phyloP scores from a whole-genome alignment of 1,140 invertebrate species.

The Sinonovacula constricta region DNA sequence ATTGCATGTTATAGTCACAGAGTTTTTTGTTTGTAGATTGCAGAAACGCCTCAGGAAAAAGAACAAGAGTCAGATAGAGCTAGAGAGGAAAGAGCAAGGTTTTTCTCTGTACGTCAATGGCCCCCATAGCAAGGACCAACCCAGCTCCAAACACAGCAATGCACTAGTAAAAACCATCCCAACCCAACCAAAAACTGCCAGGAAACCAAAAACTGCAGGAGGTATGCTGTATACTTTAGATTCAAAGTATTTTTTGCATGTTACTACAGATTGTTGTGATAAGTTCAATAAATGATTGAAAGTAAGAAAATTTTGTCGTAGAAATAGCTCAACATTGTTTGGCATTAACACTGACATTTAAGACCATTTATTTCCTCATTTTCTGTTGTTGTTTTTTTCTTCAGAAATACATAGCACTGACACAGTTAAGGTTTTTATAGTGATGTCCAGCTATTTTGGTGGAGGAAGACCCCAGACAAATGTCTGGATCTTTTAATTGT shows the following conservation, averaged over 20 bases:
- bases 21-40: constrained; percentile 67
- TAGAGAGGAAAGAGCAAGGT: constrained; percentile 77
- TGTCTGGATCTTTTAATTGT: too few relatives aligned
- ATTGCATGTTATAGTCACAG: too few relatives aligned
- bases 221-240: constrained; percentile 8
- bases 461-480: too few relatives aligned
- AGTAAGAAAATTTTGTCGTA: too few relatives aligned
- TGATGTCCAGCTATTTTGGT: too few relatives aligned
- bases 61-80: constrained; percentile 68
- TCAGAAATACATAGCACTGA: too few relatives aligned
- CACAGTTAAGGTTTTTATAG: too few relatives aligned
- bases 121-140: constrained; percentile 28
- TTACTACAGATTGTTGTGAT: background rate
- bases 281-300: too few relatives aligned
- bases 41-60: constrained; percentile 72
- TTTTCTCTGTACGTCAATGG: constrained; percentile 78
- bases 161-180: constrained; percentile 26
- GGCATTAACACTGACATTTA: too few relatives aligned
- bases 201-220: constrained; percentile 50
- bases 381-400: too few relatives aligned
- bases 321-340: too few relatives aligned
- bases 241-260: background rate
- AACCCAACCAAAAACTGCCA: constrained; percentile 44
- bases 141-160: constrained; percentile 5
- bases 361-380: too few relatives aligned